Base-by-base conservation (phyloP, 64 coral and sea anemone genomes). In the Anthopleura sola region DNA sequence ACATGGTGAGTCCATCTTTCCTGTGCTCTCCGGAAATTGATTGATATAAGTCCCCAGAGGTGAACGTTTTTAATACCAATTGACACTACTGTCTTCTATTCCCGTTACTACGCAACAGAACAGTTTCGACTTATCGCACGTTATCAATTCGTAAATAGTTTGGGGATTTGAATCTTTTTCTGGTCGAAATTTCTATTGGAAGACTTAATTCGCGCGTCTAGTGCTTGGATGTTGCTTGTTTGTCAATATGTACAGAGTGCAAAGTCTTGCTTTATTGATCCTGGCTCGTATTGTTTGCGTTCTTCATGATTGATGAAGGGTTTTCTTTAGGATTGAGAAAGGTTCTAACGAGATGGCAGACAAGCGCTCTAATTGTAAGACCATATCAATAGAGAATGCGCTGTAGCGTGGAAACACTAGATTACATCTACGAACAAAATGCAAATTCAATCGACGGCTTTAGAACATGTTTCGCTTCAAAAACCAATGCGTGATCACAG, bases 11-110 rank as follows among this genome's bases (percentile, higher is more conserved):
- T 44, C 76, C 76, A 44, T 48, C 44, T 79, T n/a, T 38, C 38
- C 21, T 48, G 16, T 79, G 9, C 19, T 18, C 19, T 79, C 76
- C 76, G 76, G 76, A 79, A 79, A 79, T 79, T 79, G 76, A 79
- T 48, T 48, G 76, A 79, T 79, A 38, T 79, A 37, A 79, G 76
- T 44, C 24, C 39, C 44, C 36, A 79, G 37, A 79, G 76, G 76
- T 79, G 76, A 79, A 79, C 36, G 76, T 79, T 79, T 47, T 46
- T 79, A 79, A 79, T 79, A 48, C 36, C 76, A n/a, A 71, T 71
- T 71, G 66, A 71, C 66, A 71, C 66, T 29, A 15, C n/a, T 29
- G 66, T 71, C 66, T 71, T 0, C 13, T 23, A 7, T 21, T n/a
- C 58, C 24, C 2, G 66, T 71, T 71, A 71, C 66, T 32, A 71